Conservation (phyloP, 53 echinoderm and acorn worm genomes). For the Antedon mediterranea region DNA sequence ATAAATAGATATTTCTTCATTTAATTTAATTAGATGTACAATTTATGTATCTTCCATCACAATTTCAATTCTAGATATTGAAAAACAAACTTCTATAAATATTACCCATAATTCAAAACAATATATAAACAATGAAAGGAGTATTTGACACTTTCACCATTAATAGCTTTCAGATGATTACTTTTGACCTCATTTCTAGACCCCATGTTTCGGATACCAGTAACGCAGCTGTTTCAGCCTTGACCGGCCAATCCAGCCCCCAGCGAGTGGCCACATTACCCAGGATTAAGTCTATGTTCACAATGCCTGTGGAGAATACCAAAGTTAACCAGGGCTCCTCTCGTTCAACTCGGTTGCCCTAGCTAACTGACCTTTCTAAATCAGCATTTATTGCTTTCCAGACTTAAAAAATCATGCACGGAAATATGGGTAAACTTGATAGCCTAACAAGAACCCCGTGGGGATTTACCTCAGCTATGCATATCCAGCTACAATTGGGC, state of each 20-base stretch:
- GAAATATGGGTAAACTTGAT: not conserved
- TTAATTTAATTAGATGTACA: too few species aligned
- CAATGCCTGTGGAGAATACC: not conserved
- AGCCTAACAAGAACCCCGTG: not conserved
- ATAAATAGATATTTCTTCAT: too few species aligned
- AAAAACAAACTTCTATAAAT: not conserved
- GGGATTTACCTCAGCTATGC: not conserved
- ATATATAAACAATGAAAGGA: not conserved
- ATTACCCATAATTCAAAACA: not conserved
- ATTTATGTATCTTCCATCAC: not conserved
- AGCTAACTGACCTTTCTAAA: not conserved
- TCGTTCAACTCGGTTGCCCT: not conserved
- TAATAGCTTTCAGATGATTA: not conserved
- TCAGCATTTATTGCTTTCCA: not conserved
- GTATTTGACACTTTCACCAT: not conserved
- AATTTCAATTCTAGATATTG: not conserved
- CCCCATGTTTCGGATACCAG: not conserved
- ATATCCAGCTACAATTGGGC: not conserved
- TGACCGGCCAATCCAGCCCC: not conserved
- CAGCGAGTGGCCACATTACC: not conserved
- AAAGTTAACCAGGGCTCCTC: not conserved
- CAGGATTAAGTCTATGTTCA: not conserved
- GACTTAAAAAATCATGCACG: not conserved
- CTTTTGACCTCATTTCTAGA: not conserved
- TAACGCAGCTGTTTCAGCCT: not conserved